Evolutionary conservation across 2,113 vertebrate species (phyloP).

Genomic region (Callopanchax toddi): DNA sequence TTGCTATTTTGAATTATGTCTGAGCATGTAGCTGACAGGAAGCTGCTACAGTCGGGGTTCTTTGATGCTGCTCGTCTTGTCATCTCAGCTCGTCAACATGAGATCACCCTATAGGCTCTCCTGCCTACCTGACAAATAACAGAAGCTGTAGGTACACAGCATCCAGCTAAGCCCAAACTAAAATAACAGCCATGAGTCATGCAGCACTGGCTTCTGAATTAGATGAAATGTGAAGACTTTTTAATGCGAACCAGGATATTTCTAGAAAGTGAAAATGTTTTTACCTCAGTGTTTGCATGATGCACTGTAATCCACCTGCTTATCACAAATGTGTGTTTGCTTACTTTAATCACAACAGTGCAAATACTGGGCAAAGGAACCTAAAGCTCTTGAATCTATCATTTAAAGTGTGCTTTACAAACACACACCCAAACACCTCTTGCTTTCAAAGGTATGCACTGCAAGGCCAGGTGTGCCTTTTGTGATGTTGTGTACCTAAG

Average conservation of each 20-base stretch:
- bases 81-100: slow-evolving; percentile 50
- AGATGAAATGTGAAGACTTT: not conserved
- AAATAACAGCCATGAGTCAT: not conserved
- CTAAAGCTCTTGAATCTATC: slow-evolving; percentile 27
- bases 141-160: slow-evolving; percentile 18
- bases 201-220: not conserved
- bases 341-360: slow-evolving; percentile 34
- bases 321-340: slow-evolving; percentile 16
- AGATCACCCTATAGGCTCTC: slow-evolving; percentile 26
- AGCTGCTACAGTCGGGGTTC: slow-evolving; percentile 19
- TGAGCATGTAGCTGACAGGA: slow-evolving; percentile 61
- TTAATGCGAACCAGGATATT: no score
- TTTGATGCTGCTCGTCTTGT: slow-evolving; percentile 64
- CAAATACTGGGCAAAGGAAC: slow-evolving; percentile 10
- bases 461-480: slow-evolving; percentile 50
- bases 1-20: slow-evolving; percentile 62
- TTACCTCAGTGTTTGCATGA: not conserved
- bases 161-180: slow-evolving; percentile 15
- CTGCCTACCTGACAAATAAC: slow-evolving; percentile 42
- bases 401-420: slow-evolving; percentile 39
- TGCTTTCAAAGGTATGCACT: slow-evolving; percentile 14
- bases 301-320: slow-evolving; percentile 16
- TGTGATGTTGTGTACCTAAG: slow-evolving; percentile 16
- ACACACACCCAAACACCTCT: not conserved
- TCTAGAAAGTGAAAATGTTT: slow-evolving; percentile 1